Base-by-base conservation (phyloP, 2,113 vertebrate species). In the Synchiropus splendidus region DNA sequence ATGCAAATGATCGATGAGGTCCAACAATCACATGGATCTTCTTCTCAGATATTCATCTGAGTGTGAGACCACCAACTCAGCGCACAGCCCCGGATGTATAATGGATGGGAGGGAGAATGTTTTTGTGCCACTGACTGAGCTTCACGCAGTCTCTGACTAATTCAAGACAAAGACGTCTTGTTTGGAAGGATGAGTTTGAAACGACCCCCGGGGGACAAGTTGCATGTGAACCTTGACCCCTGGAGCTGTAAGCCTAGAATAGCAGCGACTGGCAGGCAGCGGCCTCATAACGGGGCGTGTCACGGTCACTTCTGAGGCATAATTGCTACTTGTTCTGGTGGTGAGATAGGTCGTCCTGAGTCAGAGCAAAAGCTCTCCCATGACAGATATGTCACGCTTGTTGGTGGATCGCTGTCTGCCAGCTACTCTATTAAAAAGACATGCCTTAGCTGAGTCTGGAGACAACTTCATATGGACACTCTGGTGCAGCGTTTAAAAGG, bases 281-380 rank as follows among this genome's bases (percentile, higher is more conserved):
- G 35, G 46, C 63, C 36, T 48, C 40, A 53, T 42, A 36, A 55
- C n/a, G 31, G 18, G 41, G 18, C 48, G 47, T 48, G 54, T 65
- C 53, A 31, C 40, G 42, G 3, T 60, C 50, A 21, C 51, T 42
- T 63, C 59, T 60, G 59, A 18, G 41, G 55, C 39, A 75, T 78
- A 81, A 80, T 71, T 77, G 74, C 64, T 58, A 18, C 71, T 78
- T 79, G 74, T 84, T 75, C 73, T 60, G 1, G 64, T 45, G 48
- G 67, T 74, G 68, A 72, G 67, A 81, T 62, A 77, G 75, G 71
- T 79, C 76, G 72, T 67, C 54, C 18, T 8, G 48, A 68, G 67
- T 62, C 66, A 66, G 52, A 50, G 51, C 56, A 17, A 48, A 48
- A 41, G 51, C 57, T 67, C 71, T 77, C 61, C 61, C 61, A 67